phyloP scores from a whole-genome alignment of 2,797 vertebrate genomes.

The Okamejei kenojei region DNA sequence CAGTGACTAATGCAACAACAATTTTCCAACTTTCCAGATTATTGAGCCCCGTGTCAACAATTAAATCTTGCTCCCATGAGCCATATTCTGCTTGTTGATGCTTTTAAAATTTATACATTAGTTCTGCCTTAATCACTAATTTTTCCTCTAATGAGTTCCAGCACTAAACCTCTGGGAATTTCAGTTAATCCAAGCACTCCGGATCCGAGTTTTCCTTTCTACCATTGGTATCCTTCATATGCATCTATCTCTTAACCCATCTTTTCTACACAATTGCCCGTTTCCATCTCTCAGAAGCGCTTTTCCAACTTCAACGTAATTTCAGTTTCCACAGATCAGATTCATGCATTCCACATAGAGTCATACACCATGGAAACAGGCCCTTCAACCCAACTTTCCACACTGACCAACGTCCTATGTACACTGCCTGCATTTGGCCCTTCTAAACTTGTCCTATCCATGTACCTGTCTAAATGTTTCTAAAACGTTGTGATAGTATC shows the following conservation, averaged over 20 bases:
- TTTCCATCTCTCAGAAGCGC: neutral
- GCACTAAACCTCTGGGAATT: neutral
- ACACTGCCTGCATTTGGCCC: no score
- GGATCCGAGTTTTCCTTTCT: neutral
- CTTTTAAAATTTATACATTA: neutral
- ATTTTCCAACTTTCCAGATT: neutral
- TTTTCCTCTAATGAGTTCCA: neutral
- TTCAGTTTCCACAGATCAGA: neutral
- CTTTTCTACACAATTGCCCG: neutral
- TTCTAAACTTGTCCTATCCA: no score
- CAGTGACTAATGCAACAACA: neutral
- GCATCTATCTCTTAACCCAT: neutral
- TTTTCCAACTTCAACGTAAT: neutral
- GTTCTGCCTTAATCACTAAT: neutral
- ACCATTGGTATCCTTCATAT: neutral
- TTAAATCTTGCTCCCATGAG: neutral
- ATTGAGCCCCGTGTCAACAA: neutral
- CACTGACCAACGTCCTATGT: no score
- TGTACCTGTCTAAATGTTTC: no score
- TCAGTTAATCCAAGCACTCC: neutral
- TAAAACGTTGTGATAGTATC: no score
- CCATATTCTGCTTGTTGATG: neutral
- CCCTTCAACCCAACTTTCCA: no score
- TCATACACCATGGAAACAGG: no score
- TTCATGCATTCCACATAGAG: neutral